Evolutionary conservation across 64 coral and sea anemone species (phyloP).

Genomic region (Anthopleura sola): DNA sequence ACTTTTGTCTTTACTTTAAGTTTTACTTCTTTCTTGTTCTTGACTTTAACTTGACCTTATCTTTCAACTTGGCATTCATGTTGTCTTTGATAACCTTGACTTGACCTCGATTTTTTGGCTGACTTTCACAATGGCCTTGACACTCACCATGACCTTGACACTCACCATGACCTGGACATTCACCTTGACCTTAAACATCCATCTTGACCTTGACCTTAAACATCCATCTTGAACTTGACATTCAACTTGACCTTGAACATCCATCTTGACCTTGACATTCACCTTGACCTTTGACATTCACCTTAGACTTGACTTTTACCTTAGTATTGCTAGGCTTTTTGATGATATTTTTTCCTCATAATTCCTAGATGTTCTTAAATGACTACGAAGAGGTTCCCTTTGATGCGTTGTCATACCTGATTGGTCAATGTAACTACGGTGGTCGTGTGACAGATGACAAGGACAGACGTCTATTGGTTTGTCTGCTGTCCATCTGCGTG

Average conservation of each 20-base stretch:
- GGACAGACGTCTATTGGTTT: constrained; percentile 67
- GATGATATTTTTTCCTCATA: neutral
- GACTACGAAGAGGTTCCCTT: constrained; percentile 90
- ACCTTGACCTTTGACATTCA: neutral
- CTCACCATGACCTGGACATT: no score
- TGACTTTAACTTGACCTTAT: no score
- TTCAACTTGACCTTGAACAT: neutral
- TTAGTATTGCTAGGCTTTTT: neutral
- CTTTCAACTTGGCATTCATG: no score
- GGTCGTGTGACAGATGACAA: constrained; percentile 98
- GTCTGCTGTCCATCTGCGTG: constrained; percentile 81
- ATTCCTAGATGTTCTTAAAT: constrained; percentile 89
- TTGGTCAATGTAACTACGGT: constrained; percentile 98
- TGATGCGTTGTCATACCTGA: constrained; percentile 87
- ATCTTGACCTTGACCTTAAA: no score
- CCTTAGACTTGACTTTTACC: neutral
- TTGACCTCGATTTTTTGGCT: no score
- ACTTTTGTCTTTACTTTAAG: neutral
- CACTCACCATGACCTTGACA: no score
- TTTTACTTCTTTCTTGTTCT: no score
- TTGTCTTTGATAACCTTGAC: no score
- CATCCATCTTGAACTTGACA: no score
- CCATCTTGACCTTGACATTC: neutral
- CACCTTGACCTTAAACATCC: no score
- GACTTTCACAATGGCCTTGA: no score